These are phyloP conservation scores for Caenorhabditis afra DNA, from an alignment of 2,888 invertebrate species.

Conservation along the genomic window DNA sequence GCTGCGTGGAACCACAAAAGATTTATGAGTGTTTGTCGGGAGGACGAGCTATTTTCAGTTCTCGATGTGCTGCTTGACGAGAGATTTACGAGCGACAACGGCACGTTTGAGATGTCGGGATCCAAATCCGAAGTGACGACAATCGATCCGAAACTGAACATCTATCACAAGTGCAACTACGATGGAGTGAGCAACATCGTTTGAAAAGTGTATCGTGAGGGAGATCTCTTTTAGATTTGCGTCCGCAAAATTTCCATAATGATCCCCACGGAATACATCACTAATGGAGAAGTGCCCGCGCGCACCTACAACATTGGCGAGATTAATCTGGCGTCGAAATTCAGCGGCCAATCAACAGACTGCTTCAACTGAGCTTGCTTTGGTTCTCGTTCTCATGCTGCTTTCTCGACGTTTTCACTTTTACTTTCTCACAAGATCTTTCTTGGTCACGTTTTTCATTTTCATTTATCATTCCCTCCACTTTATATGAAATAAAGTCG, in stretches of 20 bases:
- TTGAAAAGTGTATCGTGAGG: neutral
- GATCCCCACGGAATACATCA: slow-evolving; percentile 64
- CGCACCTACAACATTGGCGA: slow-evolving; percentile 66
- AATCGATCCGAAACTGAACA: slow-evolving; percentile 68
- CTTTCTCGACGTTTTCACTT: too few species aligned
- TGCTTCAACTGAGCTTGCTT: slow-evolving; percentile 70
- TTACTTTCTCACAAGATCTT: slow-evolving; percentile 24
- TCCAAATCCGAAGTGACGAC: slow-evolving; percentile 66
- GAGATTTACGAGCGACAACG: slow-evolving; percentile 69
- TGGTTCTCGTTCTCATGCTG: neutral
- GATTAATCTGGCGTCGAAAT: slow-evolving; percentile 73
- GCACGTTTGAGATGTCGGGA: slow-evolving; percentile 72
- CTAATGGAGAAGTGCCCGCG: slow-evolving; percentile 62
- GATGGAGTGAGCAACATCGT: slow-evolving; percentile 46
- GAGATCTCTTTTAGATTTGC: slow-evolving; percentile 51
- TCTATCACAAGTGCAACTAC: slow-evolving; percentile 69
- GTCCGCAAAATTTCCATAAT: slow-evolving; percentile 64
- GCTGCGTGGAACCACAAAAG: slow-evolving; percentile 25
- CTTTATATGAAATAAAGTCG: slow-evolving; percentile 5
- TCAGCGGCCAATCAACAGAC: slow-evolving; percentile 74
- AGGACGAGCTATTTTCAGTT: slow-evolving; percentile 47
- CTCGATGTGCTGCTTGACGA: slow-evolving; percentile 77
- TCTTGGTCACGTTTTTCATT: neutral
- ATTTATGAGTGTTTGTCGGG: slow-evolving; percentile 46
- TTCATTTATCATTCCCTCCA: slow-evolving; percentile 2